A percentile compares a stretch with the other conserved stretches of the same genome.
These are phyloP conservation scores for Diarsia rubi DNA, from an alignment of 2,888 invertebrate species.

Conservation along the genomic window DNA sequence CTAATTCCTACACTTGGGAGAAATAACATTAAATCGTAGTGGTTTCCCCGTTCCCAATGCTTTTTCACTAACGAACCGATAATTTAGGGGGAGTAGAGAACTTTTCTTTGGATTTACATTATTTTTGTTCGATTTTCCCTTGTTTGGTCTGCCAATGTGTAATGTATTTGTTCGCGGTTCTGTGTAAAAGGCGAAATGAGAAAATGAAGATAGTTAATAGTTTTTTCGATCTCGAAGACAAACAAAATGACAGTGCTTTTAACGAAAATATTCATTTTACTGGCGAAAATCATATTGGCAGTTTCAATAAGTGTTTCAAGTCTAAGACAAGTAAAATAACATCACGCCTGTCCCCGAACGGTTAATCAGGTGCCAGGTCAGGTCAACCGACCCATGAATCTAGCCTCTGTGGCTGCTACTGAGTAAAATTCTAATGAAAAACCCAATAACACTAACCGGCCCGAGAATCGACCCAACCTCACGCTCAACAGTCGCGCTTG, in stretches of 20 bases:
- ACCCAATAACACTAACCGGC: too few relatives aligned
- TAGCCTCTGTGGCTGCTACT: too few relatives aligned
- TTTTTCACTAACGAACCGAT: slow-evolving; percentile 86
- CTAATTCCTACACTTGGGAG: slow-evolving; percentile 87
- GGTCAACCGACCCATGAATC: too few relatives aligned
- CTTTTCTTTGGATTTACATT: slow-evolving; percentile 71
- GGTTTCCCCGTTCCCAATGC: slow-evolving; percentile 75
- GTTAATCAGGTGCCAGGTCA: too few relatives aligned
- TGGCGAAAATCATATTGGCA: neutral
- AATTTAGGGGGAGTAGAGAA: slow-evolving; percentile 79
- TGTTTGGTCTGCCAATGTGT: slow-evolving; percentile 41
- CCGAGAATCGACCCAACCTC: too few relatives aligned
- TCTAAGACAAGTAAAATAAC: neutral
- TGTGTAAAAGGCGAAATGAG: slow-evolving; percentile 24
- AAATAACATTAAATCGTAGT: slow-evolving; percentile 88
- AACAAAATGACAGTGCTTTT: neutral
- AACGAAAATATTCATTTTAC: neutral
- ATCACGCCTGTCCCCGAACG: too few relatives aligned
- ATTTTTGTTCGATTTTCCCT: slow-evolving; percentile 60
- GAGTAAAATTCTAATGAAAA: too few relatives aligned
- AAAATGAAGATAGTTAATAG: slow-evolving; percentile 20
- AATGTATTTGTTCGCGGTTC: slow-evolving; percentile 28
- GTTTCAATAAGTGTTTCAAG: neutral
- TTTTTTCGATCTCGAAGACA: neutral
- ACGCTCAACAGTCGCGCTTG: too few relatives aligned